Base-by-base conservation (phyloP, 2,113 vertebrate species). In the Hypocryptadius cinnamomeus region DNA sequence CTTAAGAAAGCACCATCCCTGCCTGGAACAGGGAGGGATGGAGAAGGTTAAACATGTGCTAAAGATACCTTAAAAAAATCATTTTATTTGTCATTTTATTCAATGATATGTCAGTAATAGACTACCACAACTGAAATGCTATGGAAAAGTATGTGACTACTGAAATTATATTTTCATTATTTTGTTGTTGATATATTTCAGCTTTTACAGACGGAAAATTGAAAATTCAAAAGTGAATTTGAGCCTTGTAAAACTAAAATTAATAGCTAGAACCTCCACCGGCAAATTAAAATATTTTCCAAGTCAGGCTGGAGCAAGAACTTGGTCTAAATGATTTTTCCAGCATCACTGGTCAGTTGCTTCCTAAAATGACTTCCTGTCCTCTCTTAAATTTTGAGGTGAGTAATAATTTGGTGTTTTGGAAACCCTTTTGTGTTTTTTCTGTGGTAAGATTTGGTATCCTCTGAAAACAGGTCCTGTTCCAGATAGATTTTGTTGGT, bases 391-490 rank as follows among this genome's bases (percentile, higher is more conserved):
- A 25, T 50, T 44, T n/a, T 45, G 39, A 59, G 57, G 13, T 47
- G 35, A 59, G 8, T 11, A 21, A 54, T 33, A 22, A 22, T 66
- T 80, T 71, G 61, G n/a, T 59, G 28, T 50, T 18, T 22, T 53
- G 56, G 64, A 31, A 73, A n/a, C 21, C 2, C 9, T 60, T 47
- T 33, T 39, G 13, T 56, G 5, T 51, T 76, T 87, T 54, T 21
- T 71, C 7, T 79, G 0, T 13, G 2, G 0, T 17, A 15, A 45
- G 20, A 42, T 11, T 39, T 60, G 3, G 7, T 54, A 7, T 40
- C 47, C 18, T 87, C 57, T 86, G 50, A 56, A 64, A 89, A 22
- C 1, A 48, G 6, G 6, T 33, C 7, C 12, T 30, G 5, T 39
- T 85, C 60, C 47, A 56, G 24, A 16, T 8, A 7, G 16, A 2